Base-by-base conservation (phyloP, 2,888 invertebrate species). In the Onthophagus sagittarius region DNA sequence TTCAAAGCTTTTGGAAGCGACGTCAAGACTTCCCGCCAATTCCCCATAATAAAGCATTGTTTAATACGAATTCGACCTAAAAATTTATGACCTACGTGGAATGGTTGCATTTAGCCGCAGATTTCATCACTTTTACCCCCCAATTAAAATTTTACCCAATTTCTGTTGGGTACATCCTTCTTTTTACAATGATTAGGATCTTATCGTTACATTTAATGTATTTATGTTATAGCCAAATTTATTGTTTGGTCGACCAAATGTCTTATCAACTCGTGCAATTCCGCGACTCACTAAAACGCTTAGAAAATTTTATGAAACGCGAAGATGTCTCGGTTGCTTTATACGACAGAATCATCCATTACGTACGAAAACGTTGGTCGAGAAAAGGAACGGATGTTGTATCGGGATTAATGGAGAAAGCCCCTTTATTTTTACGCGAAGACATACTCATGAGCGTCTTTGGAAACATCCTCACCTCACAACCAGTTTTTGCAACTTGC, bases 381-480 rank as follows among this genome's bases (percentile, higher is more conserved):
- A 71, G 64, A 15, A 62, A 72, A 33, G 69, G 63, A 15, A 73
- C 72, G 5, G 71, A 69, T 15, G 15, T 70, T 5, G 72, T 31
- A 39, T 73, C 75, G 11, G 15, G n/a, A 7, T 72, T 75, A 1
- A 31, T 75, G 15, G 53, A 31, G 9, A 70, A 75, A 70, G 75
- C 75, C 7, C 77, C 78, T 0, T n/a, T 14, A n/a, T 78, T 76
- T 72, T 70, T 78, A n/a, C 62, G 63, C 15, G 75, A 76, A 11
- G 74, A 76, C n/a, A 73, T 76, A 13, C 62, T 73, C 62, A 74
- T 71, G 71, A 73, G 72, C 53, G 71, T 75, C 15, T 78, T 76
- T 72, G 73, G 74, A 14, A 53, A 70, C 15, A 14, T 76, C 15
- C 71, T 77, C 11, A 33, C 33, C 3, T 15, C 64, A 4, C 75